phyloP scores from a whole-genome alignment of 2,888 invertebrate genomes.

The Scaptomyza polygonia region DNA sequence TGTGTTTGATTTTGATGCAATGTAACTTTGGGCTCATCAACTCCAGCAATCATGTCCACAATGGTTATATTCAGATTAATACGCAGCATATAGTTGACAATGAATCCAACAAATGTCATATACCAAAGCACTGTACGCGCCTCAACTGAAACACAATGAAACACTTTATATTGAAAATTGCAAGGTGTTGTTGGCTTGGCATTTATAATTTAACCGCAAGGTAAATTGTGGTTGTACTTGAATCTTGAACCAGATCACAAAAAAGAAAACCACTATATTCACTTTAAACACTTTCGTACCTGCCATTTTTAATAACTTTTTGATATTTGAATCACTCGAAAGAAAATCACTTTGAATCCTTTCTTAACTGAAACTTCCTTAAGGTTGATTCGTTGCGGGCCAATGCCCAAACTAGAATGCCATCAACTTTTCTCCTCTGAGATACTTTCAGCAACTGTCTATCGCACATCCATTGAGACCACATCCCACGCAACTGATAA shows the following conservation, averaged over 20 bases:
- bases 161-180: neutral
- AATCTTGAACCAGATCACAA: slow-evolving; percentile 63
- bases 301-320: slow-evolving; percentile 46
- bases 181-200: slow-evolving; percentile 8
- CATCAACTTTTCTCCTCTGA: slow-evolving; percentile 20
- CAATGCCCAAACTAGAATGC: slow-evolving; percentile 41
- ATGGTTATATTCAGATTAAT: slow-evolving; percentile 89
- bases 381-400: slow-evolving; percentile 10
- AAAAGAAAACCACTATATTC: neutral
- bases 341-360: neutral
- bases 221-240: slow-evolving; percentile 58
- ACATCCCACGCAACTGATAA: slow-evolving; percentile 66
- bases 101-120: slow-evolving; percentile 88
- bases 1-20: slow-evolving; percentile 20
- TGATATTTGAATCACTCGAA: neutral
- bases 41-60: slow-evolving; percentile 86
- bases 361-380: neutral
- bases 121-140: slow-evolving; percentile 87
- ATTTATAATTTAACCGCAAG: slow-evolving; percentile 17
- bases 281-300: slow-evolving; percentile 42
- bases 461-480: slow-evolving; percentile 46
- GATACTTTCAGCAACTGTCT: slow-evolving; percentile 15
- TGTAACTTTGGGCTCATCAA: slow-evolving; percentile 14
- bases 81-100: slow-evolving; percentile 88
- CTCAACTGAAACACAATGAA: slow-evolving; percentile 65